Base-by-base conservation (phyloP, 2,888 invertebrate species). In the Lochmaea capreae region DNA sequence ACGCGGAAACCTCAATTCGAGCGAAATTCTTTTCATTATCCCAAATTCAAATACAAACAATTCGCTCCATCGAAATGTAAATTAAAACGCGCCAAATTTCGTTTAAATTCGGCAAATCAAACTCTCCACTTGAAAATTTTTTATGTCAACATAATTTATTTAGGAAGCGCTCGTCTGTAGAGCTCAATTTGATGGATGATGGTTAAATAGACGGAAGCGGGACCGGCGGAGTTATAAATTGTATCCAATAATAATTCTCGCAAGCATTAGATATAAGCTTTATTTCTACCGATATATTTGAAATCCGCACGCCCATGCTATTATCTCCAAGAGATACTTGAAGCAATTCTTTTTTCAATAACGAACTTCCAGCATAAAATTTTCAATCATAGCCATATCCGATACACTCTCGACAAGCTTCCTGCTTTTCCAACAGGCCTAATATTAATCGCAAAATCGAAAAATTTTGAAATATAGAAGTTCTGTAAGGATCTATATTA, bases 51-150 rank as follows among this genome's bases (percentile, higher is more conserved):
- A 52, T n/a, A 8, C 16, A 52, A 52, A 52, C 52, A 52, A 52
- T 52, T 52, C 52, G n/a, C 52, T n/a, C n/a, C 52, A 52, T 52
- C 52, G n/a, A 8, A 16, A 52, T 8, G 52, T 16, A 52, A 52
- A 52, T 16, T 52, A 52, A 16, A 52, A 52, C 52, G 52, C n/a
- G 52, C 5, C 16, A 52, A 52, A 52, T 59, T 59, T 26, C 59
- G 11, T 33, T 59, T 26, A 26, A 33, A 59, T 59, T 59, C 26
- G 8, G 26, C 26, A 59, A 59, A 59, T 33, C 26, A 14, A 59
- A 59, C 33, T 26, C 33, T 59, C 26, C 59, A 59, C 59, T 33
- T 33, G 59, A 59, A 59, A 59, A 59, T 33, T 59, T n/a, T 59
- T 26, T 59, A 12, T 59, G 59, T 33, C 33, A 59, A 59, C 26